These are phyloP conservation scores for Platalea minor DNA, from an alignment of 2,797 vertebrate genomes.

Conservation along the genomic window DNA sequence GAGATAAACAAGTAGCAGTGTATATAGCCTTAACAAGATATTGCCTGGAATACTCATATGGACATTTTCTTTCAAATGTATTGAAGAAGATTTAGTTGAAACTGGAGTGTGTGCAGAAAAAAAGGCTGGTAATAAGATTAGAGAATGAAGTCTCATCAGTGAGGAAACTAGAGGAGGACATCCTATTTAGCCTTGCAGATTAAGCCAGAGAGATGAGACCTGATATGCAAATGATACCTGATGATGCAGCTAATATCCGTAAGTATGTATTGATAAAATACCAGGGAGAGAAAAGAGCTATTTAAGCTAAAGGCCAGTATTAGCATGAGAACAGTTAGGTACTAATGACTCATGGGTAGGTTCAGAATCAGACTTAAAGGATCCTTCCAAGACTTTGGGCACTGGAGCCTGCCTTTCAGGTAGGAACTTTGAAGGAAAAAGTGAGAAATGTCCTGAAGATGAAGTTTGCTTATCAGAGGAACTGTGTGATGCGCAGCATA, in stretches of 20 bases:
- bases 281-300: neutral
- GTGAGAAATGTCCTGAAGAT: neutral
- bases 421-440: neutral
- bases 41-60: accelerated
- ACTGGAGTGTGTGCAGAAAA: neutral
- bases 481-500: neutral
- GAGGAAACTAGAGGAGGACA: neutral
- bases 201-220: neutral
- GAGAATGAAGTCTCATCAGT: neutral
- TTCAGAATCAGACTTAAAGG: neutral
- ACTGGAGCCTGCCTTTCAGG: neutral
- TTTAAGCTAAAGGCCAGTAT: neutral
- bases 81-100: neutral
- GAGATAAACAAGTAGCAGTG: neutral
- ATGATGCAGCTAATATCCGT: neutral
- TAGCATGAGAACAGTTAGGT: neutral
- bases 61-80: neutral
- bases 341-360: neutral
- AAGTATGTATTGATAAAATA: neutral
- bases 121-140: neutral
- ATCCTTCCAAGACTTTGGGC: neutral
- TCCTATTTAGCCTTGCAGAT: neutral
- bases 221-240: neutral
- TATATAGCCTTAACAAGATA: neutral
- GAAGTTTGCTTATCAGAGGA: neutral